Evolutionary conservation across 2,797 vertebrate genomes (phyloP).

Genomic region (Bradypodion pumilum): DNA sequence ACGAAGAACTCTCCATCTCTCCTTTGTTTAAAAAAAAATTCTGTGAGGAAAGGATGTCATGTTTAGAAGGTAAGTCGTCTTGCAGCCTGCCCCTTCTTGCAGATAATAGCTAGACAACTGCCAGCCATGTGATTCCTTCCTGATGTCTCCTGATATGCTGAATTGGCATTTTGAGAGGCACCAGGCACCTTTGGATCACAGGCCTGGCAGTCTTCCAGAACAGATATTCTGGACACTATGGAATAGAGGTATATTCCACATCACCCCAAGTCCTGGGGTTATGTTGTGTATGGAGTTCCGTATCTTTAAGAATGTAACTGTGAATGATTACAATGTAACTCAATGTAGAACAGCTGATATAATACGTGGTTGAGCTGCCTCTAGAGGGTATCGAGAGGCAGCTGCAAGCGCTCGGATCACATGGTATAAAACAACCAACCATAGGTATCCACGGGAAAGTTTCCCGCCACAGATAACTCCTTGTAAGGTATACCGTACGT

Average conservation of each 20-base stretch:
- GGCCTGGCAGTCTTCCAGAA: slow-evolving; percentile 61
- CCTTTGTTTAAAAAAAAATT: background rate
- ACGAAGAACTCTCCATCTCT: background rate
- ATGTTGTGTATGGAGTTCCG: too few species aligned
- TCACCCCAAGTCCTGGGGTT: background rate
- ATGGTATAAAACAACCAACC: too few species aligned
- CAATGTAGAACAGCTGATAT: too few species aligned
- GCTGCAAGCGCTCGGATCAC: too few species aligned
- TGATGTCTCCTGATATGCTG: slow-evolving; percentile 21
- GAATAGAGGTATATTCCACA: slow-evolving; percentile 10
- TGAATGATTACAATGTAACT: too few species aligned
- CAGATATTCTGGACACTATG: slow-evolving; percentile 40
- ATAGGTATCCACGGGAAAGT: too few species aligned
- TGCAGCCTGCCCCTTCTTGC: slow-evolving; percentile 1
- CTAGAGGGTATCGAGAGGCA: too few species aligned
- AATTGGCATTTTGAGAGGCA: slow-evolving; percentile 62
- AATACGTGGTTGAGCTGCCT: too few species aligned
- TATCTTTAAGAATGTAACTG: too few species aligned
- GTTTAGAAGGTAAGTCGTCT: slow-evolving; percentile 54
- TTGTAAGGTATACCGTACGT: too few species aligned
- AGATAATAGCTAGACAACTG: slow-evolving; percentile 59
- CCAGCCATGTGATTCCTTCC: slow-evolving; percentile 52
- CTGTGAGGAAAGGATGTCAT: slow-evolving; percentile 18
- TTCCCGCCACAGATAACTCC: too few species aligned
- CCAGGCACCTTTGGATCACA: slow-evolving; percentile 58